Conservation (phyloP, 2,113 vertebrate genomes). For the Sclerurus mexicanus region DNA sequence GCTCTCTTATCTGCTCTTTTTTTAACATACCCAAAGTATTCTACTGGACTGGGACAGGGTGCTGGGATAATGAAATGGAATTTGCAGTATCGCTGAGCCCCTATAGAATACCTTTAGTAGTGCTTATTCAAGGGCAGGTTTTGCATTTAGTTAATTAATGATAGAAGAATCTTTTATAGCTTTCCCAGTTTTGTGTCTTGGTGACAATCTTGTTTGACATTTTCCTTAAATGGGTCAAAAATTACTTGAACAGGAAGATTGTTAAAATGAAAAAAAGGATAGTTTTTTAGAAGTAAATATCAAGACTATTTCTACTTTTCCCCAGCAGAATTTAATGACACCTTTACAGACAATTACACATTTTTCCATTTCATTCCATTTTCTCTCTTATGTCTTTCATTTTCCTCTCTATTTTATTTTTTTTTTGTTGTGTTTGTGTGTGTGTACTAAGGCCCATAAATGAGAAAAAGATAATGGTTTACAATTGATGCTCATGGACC, state of each 20-base stretch:
- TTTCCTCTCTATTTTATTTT: background rate
- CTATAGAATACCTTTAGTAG: background rate
- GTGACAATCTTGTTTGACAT: background rate
- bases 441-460: background rate
- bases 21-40: background rate
- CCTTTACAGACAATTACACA: background rate
- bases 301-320: constrained; percentile 2
- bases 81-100: background rate
- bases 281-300: background rate
- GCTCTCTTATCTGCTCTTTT: background rate
- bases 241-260: background rate
- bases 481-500: constrained; percentile 38
- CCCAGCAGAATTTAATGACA: constrained; percentile 2
- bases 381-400: background rate
- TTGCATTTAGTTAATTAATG: background rate
- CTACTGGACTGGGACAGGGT: background rate
- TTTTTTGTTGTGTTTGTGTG: background rate
- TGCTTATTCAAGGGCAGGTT: background rate
- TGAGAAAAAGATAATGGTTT: constrained; percentile 65
- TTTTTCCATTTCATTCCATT: background rate
- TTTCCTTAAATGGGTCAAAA: constrained; percentile 36
- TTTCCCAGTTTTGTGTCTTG: background rate
- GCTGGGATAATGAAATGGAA: background rate
- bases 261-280: background rate
- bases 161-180: background rate